Evolutionary conservation across 2,113 vertebrate species (phyloP).

Genomic region (Gnathonemus echidnorhynchus): DNA sequence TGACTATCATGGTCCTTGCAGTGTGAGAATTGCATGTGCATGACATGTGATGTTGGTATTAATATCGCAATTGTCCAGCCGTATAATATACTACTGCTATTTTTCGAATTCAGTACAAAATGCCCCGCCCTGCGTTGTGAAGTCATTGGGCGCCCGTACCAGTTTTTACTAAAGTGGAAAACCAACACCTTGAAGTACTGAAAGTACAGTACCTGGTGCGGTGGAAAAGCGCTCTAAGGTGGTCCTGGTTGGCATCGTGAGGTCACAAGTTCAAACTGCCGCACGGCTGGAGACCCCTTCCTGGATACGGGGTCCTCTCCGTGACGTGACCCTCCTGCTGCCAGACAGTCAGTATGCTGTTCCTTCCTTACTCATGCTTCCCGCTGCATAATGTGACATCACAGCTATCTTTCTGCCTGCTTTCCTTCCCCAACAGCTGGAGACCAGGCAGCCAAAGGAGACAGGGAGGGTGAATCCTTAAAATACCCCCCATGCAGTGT

Average conservation of each 20-base stretch:
- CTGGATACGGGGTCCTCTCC: not conserved
- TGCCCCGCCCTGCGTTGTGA: not conserved
- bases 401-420: not conserved
- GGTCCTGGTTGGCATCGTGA: not conserved
- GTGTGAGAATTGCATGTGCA: not conserved
- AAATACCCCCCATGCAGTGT: not conserved
- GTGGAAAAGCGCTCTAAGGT: not conserved
- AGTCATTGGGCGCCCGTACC: not conserved
- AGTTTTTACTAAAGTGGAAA: not conserved
- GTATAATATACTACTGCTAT: not conserved
- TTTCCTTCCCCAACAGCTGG: slow-evolving; percentile 1
- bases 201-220: not conserved
- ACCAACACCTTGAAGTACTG: not conserved
- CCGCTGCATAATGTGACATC: not conserved
- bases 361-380: not conserved
- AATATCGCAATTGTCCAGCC: not conserved
- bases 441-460: not conserved
- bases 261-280: not conserved
- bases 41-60: not conserved
- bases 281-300: not conserved
- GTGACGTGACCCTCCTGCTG: not conserved
- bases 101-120: not conserved
- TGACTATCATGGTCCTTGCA: not conserved
- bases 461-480: not conserved
- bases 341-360: not conserved